Evolutionary conservation across 2,888 invertebrate species (phyloP).

Genomic region (Aethes cnicana): DNA sequence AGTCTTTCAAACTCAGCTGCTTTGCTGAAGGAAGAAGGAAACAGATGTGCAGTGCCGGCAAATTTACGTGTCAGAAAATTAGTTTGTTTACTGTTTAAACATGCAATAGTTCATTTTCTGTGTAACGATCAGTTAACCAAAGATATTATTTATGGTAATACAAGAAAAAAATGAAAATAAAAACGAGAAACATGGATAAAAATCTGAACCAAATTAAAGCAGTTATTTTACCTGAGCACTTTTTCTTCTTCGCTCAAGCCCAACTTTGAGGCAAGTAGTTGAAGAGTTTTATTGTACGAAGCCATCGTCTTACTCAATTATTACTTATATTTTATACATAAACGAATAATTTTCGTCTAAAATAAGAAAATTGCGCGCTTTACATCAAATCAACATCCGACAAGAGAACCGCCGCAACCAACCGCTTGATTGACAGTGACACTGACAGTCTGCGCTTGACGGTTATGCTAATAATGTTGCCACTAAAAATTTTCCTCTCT

Average conservation of each 20-base stretch:
- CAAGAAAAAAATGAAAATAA: neutral
- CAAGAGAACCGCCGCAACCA: too few relatives aligned
- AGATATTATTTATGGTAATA: too few relatives aligned
- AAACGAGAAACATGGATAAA: neutral
- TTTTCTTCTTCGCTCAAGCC: conserved; percentile 65
- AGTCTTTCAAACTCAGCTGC: conserved; percentile 78
- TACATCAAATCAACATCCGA: too few relatives aligned
- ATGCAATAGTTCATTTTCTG: too few relatives aligned
- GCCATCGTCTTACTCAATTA: conserved; percentile 48
- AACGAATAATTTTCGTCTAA: neutral
- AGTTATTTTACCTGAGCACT: conserved; percentile 58
- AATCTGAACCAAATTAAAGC: neutral
- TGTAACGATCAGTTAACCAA: too few relatives aligned
- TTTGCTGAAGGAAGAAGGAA: conserved; percentile 62
- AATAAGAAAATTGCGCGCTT: conserved; percentile 4
- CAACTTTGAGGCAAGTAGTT: conserved; percentile 63
- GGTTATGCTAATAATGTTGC: conserved; percentile 11
- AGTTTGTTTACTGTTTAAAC: too few relatives aligned
- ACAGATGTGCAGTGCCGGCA: neutral
- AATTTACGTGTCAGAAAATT: too few relatives aligned
- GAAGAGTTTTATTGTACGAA: conserved; percentile 56
- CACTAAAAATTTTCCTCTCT: neutral
- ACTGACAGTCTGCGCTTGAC: conserved; percentile 2
- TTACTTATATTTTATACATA: conserved; percentile 9
- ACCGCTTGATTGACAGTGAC: neutral